Conservation (phyloP, 2,888 invertebrate genomes). For the Parthenolecanium corni region DNA sequence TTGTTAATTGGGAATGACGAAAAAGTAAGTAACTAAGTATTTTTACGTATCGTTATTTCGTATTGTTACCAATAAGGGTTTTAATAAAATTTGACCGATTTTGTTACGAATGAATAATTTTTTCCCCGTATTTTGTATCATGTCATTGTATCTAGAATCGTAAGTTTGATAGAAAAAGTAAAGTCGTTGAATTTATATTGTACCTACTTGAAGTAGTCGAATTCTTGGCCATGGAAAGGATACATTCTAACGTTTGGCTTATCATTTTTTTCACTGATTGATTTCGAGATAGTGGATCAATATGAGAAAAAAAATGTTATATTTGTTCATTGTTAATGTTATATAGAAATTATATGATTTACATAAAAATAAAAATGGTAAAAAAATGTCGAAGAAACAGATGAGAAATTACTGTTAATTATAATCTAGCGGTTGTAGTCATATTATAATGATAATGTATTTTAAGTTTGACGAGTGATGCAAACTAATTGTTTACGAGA, state of each 20-base stretch:
- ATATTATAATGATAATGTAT: slow-evolving; percentile 1
- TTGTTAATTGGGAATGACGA: too few species aligned
- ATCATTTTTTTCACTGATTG: too few species aligned
- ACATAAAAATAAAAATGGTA: too few species aligned
- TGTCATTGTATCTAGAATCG: neutral
- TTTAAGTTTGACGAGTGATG: slow-evolving; percentile 2
- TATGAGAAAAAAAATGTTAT: too few species aligned
- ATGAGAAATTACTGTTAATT: neutral
- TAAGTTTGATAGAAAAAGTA: neutral
- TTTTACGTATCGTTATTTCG: slow-evolving; percentile 5
- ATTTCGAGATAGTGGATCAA: too few species aligned
- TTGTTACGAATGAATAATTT: neutral
- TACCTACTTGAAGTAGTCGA: neutral
- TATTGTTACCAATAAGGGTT: slow-evolving; percentile 7
- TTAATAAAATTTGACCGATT: neutral
- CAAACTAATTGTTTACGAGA: slow-evolving; percentile 4
- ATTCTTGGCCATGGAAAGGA: too few species aligned
- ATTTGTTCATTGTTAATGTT: too few species aligned
- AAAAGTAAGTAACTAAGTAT: neutral
- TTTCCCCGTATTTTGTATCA: neutral
- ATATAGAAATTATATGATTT: too few species aligned
- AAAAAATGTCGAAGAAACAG: too few species aligned
- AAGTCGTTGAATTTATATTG: neutral
- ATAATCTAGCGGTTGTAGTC: slow-evolving; percentile 4
- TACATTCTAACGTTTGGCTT: too few species aligned